Evolutionary conservation across 2,113 vertebrate species (phyloP), one percentile per base, ranked within the genome.

Genomic region (Lynx canadensis): DNA sequence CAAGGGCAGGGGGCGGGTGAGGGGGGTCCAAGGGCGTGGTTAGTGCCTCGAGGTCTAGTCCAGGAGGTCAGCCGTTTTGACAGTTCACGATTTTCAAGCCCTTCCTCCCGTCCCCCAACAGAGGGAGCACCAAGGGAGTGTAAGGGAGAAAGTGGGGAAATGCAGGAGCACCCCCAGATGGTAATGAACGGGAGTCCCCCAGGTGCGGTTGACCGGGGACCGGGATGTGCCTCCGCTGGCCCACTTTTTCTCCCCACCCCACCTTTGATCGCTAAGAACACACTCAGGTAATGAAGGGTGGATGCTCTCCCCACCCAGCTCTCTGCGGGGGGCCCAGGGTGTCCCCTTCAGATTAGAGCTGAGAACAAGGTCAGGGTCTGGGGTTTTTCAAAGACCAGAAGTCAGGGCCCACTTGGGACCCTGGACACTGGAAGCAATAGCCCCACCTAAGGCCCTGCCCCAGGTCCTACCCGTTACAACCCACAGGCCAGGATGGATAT

Each of bases 1-100:
- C 45, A 29, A 73, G 41, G 63, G n/a, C 3, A 0, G 29, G 41
- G 38, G 7, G 31, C 0, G 0, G 31, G 63, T 11, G 12, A 25
- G 38, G 55, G 55, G 18, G 45, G 21, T 71, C 66, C 16, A 27
- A 36, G 31, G 27, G 38, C 1, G 19, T 4, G 23, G 74, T 95
- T 36, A 97, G 88, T n/a, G 50, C 74, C 69, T 65, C 10, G 0
- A 80, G 80, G 38, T 79, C 45, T 41, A 41, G 73, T 55, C 89
- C 60, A 45, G 23, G 19, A 84, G 80, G 66, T 50, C 45, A 19
- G 65, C 8, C 11, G 25, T 63, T 65, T 89, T 25, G 29, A 80
- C 36, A 57, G 5, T 15, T 1, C 19, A 79, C 91, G 63, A n/a
- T 78, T 50, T n/a, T 84, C 48, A 78, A 31, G 63, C 23, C 9